Base-by-base conservation (phyloP, 2,797 vertebrate species). In the Oryzias sinensis region DNA sequence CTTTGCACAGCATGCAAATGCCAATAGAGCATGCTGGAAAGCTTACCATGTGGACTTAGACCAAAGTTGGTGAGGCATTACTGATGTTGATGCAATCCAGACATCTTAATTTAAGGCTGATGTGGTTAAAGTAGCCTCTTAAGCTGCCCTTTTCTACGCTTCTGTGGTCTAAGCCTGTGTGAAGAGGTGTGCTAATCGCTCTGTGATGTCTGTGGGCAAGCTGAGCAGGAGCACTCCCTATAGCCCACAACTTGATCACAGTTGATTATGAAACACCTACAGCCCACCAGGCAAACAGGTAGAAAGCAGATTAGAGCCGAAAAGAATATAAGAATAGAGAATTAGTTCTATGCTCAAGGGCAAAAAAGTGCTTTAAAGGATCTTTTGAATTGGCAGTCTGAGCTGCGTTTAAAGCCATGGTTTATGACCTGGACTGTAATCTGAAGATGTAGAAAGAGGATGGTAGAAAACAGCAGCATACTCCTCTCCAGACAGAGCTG, bases 91-190 rank as follows among this genome's bases (percentile, higher is more conserved):
- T 82, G 73, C 64, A 78, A 82, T 84, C 83, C 87, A 89, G 87
- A 86, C 77, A 65, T 87, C 85, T 88, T 88, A 84, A 87, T 89
- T 89, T 81, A 79, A 88, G 80, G 79, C 79, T 72, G 70, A 80
- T 86, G 85, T 83, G 80, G 85, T 81, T 86, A 83, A 86, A 81
- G 86, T 70, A 84, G 76, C 80, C 80, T 76, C 85, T 88, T 89
- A 86, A 89, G 78, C 81, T 40, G 44, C 69, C 81, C 79, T 83
- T 83, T 46, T 88, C 81, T 68, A 65, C 80, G 77, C 82, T 79
- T 86, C 80, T 84, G 83, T 80, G 83, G 80, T 85, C 83, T 84
- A 81, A 83, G 86, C 82, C 70, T 62, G 80, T 74, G 79, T 87
- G 84, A 87, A 85, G 84, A 85, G 84, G 81, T 79, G 84, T 68